phyloP scores from a whole-genome alignment of 2,113 vertebrate species.

The Orcinus orca region DNA sequence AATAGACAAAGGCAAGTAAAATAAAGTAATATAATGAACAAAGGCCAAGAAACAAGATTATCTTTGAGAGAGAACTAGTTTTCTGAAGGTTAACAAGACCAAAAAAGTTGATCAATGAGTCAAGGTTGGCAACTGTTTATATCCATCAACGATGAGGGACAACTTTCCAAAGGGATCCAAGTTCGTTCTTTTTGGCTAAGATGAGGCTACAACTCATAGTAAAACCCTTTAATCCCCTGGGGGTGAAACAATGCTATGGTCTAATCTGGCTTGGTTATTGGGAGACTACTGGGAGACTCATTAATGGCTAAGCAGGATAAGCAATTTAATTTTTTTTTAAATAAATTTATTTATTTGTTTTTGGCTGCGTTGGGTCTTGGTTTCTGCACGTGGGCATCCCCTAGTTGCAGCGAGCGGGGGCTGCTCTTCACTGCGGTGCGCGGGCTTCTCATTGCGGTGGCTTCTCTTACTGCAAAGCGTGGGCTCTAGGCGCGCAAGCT shows the following conservation, averaged over 20 bases:
- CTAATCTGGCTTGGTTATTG: neutral
- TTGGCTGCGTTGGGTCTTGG: too few relatives aligned
- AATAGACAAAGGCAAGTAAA: neutral
- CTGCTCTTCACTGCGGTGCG: too few relatives aligned
- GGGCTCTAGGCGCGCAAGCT: too few relatives aligned
- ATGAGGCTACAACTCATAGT: neutral
- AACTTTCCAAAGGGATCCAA: neutral
- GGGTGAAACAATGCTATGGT: neutral
- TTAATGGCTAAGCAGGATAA: neutral
- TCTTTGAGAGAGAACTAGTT: neutral
- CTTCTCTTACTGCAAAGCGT: too few relatives aligned
- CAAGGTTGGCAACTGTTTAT: neutral
- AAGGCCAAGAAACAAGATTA: neutral
- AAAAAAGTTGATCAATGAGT: neutral
- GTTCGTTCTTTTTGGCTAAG: neutral
- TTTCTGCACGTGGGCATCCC: too few relatives aligned
- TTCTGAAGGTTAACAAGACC: conserved; percentile 18
- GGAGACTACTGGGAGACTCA: neutral
- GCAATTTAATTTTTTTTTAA: neutral
- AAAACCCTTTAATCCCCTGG: neutral
- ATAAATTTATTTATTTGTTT: too few relatives aligned
- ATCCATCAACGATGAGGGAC: neutral
- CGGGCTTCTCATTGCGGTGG: too few relatives aligned
- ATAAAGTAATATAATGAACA: neutral
- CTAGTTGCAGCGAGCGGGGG: too few relatives aligned